phyloP scores from a whole-genome alignment of 2,888 invertebrate species.

The Heliconius ismenius region DNA sequence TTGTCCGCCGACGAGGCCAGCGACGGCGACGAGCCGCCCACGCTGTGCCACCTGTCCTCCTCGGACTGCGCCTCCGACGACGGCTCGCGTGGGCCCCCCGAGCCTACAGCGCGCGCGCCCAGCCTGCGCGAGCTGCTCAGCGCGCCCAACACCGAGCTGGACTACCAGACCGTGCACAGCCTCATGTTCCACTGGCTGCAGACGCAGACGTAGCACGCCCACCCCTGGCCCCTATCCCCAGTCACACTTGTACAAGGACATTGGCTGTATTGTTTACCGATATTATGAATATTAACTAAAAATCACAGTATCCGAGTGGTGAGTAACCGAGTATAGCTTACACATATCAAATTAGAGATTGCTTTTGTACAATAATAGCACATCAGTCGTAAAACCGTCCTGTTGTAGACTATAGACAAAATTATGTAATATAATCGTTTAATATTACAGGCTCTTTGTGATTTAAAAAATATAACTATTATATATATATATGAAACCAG shows the following conservation, averaged over 20 bases:
- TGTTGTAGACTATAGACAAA: constrained; percentile 61
- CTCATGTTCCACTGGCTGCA: constrained; percentile 81
- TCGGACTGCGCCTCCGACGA: constrained; percentile 75
- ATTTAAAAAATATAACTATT: constrained; percentile 25
- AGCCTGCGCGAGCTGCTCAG: constrained; percentile 70
- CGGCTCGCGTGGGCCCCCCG: constrained; percentile 70
- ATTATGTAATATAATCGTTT: constrained; percentile 45
- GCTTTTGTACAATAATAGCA: constrained; percentile 56
- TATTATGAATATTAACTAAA: constrained; percentile 22
- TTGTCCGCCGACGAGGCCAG: constrained; percentile 68
- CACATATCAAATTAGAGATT: constrained; percentile 64
- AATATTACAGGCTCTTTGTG: constrained; percentile 42
- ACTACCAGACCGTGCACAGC: constrained; percentile 77
- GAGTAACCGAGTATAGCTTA: constrained; percentile 47
- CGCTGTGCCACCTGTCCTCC: constrained; percentile 68
- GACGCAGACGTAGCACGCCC: constrained; percentile 73
- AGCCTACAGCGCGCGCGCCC: constrained; percentile 55
- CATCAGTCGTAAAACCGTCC: constrained; percentile 70
- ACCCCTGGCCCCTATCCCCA: constrained; percentile 49
- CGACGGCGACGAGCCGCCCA: constrained; percentile 74
- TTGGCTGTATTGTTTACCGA: constrained; percentile 27
- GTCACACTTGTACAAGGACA: constrained; percentile 45
- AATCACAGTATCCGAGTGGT: constrained; percentile 5
- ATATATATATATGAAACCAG: constrained; percentile 18
- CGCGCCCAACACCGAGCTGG: constrained; percentile 74